Percentiles rank a stretch among this genome's conserved stretches.
phyloP scores from a whole-genome alignment of 2,888 invertebrate genomes.

The Perdita meconis region DNA sequence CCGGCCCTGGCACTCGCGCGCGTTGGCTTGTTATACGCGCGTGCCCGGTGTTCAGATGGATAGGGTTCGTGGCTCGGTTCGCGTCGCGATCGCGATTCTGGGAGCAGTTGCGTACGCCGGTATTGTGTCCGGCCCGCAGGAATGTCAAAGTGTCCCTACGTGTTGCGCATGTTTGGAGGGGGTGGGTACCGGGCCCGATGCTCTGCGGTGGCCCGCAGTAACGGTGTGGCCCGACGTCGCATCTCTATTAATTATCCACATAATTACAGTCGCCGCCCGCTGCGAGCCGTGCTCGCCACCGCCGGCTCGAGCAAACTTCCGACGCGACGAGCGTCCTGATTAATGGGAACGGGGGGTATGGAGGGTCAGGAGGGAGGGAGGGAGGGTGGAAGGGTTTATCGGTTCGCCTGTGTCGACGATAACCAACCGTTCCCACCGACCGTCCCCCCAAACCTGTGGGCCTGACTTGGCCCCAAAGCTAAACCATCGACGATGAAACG shows the following conservation, averaged over 20 bases:
- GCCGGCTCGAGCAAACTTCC: conserved; percentile 20
- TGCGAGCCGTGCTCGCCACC: conserved; percentile 52
- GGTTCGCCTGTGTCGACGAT: background rate
- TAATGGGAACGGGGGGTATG: background rate
- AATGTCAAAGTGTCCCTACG: conserved; percentile 53
- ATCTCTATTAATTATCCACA: conserved; percentile 79
- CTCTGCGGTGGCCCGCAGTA: conserved; percentile 83
- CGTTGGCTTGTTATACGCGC: conserved; percentile 7
- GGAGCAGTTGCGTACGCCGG: conserved; percentile 23
- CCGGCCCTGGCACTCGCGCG: background rate
- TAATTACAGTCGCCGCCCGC: conserved; percentile 74
- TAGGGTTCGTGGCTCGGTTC: conserved; percentile 32
- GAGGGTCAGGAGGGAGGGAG: background rate
- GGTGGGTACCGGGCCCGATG: conserved; percentile 81
- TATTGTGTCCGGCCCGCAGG: conserved; percentile 46
- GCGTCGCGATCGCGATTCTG: conserved; percentile 30
- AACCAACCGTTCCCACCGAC: conserved; percentile 7
- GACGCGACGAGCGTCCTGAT: conserved; percentile 10
- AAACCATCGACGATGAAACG: conserved; percentile 12
- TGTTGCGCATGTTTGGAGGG: conserved; percentile 67
- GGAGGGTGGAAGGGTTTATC: conserved; percentile 25
- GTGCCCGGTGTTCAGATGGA: conserved; percentile 33
- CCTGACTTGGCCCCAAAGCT: conserved; percentile 4
- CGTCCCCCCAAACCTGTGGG: background rate
- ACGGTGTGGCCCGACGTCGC: conserved; percentile 84